Percentiles rank a stretch among this genome's conserved stretches.
phyloP scores from a whole-genome alignment of 2,888 invertebrate species.

The Imbricaverruca yamaguchii region DNA sequence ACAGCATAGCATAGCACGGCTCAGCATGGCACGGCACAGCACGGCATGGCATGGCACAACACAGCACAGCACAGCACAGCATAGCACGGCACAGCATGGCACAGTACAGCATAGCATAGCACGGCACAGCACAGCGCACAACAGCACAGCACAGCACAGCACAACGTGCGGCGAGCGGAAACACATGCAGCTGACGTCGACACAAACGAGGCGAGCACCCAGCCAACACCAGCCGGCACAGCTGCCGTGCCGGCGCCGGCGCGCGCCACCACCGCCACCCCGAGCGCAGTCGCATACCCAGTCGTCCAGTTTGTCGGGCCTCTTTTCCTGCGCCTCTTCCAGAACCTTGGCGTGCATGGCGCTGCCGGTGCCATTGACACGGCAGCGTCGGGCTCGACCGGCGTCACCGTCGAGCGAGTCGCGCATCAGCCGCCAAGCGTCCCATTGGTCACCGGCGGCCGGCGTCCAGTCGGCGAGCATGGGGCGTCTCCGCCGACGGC shows the following conservation, averaged over 20 bases:
- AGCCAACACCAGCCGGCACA: background rate
- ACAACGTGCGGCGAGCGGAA: too few relatives aligned
- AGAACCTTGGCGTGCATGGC: background rate
- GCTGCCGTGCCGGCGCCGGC: background rate
- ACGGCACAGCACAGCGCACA: too few relatives aligned
- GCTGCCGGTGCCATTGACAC: background rate
- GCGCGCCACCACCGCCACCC: too few relatives aligned
- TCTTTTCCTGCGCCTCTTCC: slow-evolving; percentile 14
- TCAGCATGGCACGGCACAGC: too few relatives aligned
- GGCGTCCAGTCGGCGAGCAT: slow-evolving; percentile 4
- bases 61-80: too few relatives aligned
- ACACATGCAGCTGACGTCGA: too few relatives aligned
- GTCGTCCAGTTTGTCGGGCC: slow-evolving; percentile 1
- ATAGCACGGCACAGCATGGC: too few relatives aligned
- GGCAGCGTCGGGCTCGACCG: background rate
- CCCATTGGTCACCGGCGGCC: background rate
- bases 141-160: too few relatives aligned
- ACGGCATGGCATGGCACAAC: too few relatives aligned
- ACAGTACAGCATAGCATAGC: too few relatives aligned
- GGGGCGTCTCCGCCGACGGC: background rate
- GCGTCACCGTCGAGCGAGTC: background rate
- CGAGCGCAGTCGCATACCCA: background rate
- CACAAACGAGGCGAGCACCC: background rate
- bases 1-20: too few relatives aligned
- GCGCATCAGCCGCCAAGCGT: background rate